Conservation (phyloP, 2,797 vertebrate species). For the Borostomias antarcticus region DNA sequence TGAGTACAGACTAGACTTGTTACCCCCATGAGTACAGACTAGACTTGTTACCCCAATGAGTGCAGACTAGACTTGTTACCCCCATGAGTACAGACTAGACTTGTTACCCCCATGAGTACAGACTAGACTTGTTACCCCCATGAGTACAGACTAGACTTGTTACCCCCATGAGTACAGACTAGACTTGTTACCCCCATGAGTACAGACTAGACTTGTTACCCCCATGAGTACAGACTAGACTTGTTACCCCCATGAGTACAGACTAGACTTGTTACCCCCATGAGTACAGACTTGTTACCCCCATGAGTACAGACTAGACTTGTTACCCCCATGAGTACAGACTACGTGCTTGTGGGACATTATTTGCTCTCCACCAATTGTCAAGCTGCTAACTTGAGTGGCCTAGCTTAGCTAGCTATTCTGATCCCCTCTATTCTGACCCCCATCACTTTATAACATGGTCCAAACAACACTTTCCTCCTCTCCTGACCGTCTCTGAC, state of each 20-base stretch:
- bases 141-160: not conserved
- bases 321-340: not conserved
- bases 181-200: not conserved
- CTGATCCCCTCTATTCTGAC: not conserved
- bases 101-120: not conserved
- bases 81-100: not conserved
- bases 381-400: slow-evolving; percentile 18
- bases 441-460: not conserved
- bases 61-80: not conserved
- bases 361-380: slow-evolving; percentile 14
- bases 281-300: not conserved
- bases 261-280: too few relatives aligned
- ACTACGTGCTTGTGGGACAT: slow-evolving; percentile 3
- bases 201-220: not conserved
- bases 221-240: not conserved
- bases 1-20: not conserved
- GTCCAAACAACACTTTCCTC: not conserved
- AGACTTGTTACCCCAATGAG: too few relatives aligned
- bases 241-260: not conserved
- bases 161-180: not conserved
- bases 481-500: not conserved
- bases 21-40: not conserved
- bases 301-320: not conserved
- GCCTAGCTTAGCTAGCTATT: slow-evolving; percentile 15
- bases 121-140: not conserved